A percentile compares a stretch with the other conserved stretches of the same genome.
Conservation (phyloP, 1,140 invertebrate genomes). For the Pseudoatta argentina region DNA sequence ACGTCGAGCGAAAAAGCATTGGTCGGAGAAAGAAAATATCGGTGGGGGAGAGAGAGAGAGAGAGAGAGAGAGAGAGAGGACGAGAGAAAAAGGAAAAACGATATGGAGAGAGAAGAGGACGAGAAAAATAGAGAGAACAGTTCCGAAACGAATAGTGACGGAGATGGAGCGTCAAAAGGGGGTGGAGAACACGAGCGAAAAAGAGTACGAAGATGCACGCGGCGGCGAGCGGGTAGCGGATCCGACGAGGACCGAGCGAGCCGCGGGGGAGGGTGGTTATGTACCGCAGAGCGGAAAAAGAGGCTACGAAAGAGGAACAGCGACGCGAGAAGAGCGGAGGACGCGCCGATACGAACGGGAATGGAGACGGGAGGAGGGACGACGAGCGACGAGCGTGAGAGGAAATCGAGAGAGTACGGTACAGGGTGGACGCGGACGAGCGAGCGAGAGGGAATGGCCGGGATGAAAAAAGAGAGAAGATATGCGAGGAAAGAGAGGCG, state of each 20-base stretch:
- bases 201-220: conserved; percentile 54
- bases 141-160: conserved; percentile 22
- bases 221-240: conserved; percentile 5
- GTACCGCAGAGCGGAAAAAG: conserved; percentile 5
- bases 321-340: conserved; percentile 46
- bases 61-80: conserved; percentile 23
- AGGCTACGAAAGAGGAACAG: conserved; percentile 36
- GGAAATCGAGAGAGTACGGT: conserved; percentile 28
- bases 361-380: conserved; percentile 30
- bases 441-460: conserved; percentile 21
- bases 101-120: background rate
- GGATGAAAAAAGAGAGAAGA: conserved; percentile 58
- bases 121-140: background rate
- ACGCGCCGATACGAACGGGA: conserved; percentile 38
- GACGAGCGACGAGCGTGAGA: conserved; percentile 28
- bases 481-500: conserved; percentile 49
- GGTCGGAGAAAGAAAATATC: conserved; percentile 57
- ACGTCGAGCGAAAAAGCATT: conserved; percentile 61
- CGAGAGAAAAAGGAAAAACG: background rate
- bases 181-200: conserved; percentile 30
- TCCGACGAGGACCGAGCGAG: conserved; percentile 55
- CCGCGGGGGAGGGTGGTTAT: conserved; percentile 29
- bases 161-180: background rate
- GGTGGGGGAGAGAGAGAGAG: conserved; percentile 16
- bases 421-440: conserved; percentile 26